Evolutionary conservation across 64 coral and sea anemone genomes (phyloP).

Genomic region (Pocillopora verrucosa): DNA sequence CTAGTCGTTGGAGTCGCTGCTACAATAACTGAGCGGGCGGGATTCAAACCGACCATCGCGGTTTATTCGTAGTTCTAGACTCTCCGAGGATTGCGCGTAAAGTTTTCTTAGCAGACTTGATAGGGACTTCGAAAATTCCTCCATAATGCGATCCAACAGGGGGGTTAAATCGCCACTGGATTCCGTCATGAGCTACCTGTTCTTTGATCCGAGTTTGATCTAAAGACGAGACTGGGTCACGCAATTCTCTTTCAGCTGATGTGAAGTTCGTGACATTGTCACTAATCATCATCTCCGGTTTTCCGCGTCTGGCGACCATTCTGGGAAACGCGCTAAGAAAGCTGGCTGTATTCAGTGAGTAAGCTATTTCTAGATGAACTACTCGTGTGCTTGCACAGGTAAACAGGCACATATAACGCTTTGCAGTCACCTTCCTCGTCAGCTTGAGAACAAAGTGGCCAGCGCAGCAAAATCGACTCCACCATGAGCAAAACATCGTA

Average conservation of each 20-base stretch:
- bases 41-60: background rate
- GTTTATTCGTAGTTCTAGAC: conserved; percentile 4
- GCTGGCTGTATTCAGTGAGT: background rate
- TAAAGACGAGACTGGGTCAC: background rate
- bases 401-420: too few relatives aligned
- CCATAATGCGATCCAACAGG: too few relatives aligned
- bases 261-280: conserved; percentile 30
- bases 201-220: conserved; percentile 3
- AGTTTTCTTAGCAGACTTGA: conserved; percentile 32
- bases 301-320: too few relatives aligned
- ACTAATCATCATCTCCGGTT: too few relatives aligned
- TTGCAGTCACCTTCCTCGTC: too few relatives aligned
- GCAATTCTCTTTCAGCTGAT: conserved; percentile 8
- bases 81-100: background rate
- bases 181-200: background rate
- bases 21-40: background rate
- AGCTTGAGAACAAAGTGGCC: too few relatives aligned
- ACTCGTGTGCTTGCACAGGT: too few relatives aligned
- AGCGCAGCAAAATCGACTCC: too few relatives aligned
- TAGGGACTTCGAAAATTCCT: background rate
- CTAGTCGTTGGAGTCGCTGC: conserved; percentile 21
- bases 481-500: conserved; percentile 2
- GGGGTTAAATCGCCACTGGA: conserved; percentile 3
- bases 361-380: background rate
- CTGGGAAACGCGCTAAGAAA: too few relatives aligned